Evolutionary conservation across 1,140 invertebrate species (phyloP), one percentile per base, ranked within the genome.

Genomic region (Helicoverpa zea): DNA sequence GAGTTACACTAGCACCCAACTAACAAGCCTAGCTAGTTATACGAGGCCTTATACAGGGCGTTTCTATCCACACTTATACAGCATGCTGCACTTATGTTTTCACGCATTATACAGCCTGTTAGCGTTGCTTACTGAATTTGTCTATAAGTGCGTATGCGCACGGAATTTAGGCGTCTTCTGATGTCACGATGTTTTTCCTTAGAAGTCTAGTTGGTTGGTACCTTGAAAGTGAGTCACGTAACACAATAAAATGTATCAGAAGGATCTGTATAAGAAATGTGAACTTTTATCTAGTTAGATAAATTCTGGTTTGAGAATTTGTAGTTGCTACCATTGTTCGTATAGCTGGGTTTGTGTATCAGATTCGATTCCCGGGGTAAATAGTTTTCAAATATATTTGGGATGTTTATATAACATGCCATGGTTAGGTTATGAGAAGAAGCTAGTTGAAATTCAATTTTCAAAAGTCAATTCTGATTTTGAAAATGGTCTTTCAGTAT

Each of bases 1-100:
- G 80, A 81, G 64, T 77, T 77, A 81, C 64, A 64, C 64, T 18
- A 10, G 23, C 29, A 47, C 29, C 29, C 47, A 64, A 54, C 64
- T 81, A 81, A 81, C 80, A 77, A 81, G 79, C 74, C 30, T 35
- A 51, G 43, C 61, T 66, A 77, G 80, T 81, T 77, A 72, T 77
- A 64, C 59, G 49, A 9, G 3, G 18, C 75, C 75, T 66, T 77
- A 77, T 66, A 66, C 75, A 77, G 75, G 73, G 75, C 35, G 35
- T 43, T 43, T 43, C 35, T 43, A 43, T 43, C 35, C 35, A 43
- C 35, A 43, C 35, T 43, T 43, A 43, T 43, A 43, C 35, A 43
- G 35, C 5, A 5, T 43, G 35, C 0, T n/a, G 56, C 56, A 76
- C 73, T 76, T 52, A 64, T 77, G 61, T 64, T 77, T 77, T 77